Evolutionary conservation across 2,797 vertebrate species (phyloP).

Genomic region (Sparus aurata): DNA sequence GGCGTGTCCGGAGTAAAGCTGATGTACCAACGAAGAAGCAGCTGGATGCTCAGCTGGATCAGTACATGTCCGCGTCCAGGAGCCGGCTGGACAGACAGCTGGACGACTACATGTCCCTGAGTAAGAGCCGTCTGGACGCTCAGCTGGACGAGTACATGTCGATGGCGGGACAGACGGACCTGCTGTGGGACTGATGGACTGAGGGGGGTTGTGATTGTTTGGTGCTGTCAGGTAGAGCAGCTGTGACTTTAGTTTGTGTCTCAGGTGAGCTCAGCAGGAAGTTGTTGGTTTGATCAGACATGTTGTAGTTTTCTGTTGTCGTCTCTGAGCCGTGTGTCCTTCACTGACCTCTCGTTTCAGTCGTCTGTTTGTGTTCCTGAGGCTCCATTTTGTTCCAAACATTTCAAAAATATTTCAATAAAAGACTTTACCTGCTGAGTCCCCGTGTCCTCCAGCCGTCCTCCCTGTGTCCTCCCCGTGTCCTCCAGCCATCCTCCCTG

Average conservation of each 20-base stretch:
- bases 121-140: constrained; percentile 28
- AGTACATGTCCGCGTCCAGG: constrained; percentile 89
- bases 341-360: constrained; percentile 38
- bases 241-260: neutral
- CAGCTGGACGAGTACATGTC: constrained; percentile 70
- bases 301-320: neutral
- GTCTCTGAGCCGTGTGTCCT: constrained; percentile 6
- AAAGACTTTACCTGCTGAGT: neutral
- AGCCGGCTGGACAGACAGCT: constrained; percentile 75
- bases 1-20: constrained; percentile 66
- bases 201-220: neutral
- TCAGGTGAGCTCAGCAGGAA: neutral
- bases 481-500: no score
- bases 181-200: constrained; percentile 8
- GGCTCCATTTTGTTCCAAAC: constrained; percentile 29
- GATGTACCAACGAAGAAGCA: constrained; percentile 86
- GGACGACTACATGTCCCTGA: constrained; percentile 67
- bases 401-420: constrained; percentile 19
- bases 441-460: neutral
- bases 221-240: no score
- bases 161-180: neutral
- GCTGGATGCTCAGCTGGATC: constrained; percentile 92
- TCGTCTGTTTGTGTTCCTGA: constrained; percentile 4
- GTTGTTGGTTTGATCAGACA: neutral
- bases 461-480: no score